phyloP scores from a whole-genome alignment of 2,113 vertebrate species.

The Riparia riparia region DNA sequence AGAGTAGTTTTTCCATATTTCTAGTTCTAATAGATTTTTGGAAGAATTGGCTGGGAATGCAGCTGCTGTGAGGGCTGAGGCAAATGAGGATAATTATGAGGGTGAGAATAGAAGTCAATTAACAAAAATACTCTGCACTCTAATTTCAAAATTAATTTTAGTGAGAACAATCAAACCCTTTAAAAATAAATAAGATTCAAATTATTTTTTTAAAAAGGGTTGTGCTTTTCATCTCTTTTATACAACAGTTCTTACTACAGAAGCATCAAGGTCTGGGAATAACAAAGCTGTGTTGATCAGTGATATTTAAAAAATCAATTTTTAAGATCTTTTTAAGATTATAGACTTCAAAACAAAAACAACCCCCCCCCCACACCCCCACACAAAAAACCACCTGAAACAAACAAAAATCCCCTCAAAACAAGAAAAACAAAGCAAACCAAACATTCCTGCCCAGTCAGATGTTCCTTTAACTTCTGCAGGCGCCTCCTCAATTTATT shows the following conservation, averaged over 20 bases:
- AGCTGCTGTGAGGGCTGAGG: background rate
- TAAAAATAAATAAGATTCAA: background rate
- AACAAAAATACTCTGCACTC: background rate
- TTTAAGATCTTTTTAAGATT: background rate
- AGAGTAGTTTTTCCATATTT: background rate
- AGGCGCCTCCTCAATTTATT: background rate
- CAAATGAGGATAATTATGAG: background rate
- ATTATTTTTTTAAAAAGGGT: background rate
- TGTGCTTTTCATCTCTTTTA: background rate
- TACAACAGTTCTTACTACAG: background rate
- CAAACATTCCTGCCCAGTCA: background rate
- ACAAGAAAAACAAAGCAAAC: background rate
- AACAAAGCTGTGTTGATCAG: background rate
- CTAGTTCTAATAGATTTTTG: background rate
- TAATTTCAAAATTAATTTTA: background rate
- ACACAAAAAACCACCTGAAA: no score
- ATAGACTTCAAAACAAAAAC: background rate
- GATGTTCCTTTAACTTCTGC: background rate
- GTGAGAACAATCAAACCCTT: background rate
- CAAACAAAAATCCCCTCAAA: background rate
- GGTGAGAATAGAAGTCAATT: background rate
- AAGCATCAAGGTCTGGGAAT: background rate
- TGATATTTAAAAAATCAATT: background rate
- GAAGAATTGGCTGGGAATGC: background rate
- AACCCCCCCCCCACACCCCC: no score